Evolutionary conservation across 2,888 invertebrate genomes (phyloP).

Genomic region (Meganola albula): DNA sequence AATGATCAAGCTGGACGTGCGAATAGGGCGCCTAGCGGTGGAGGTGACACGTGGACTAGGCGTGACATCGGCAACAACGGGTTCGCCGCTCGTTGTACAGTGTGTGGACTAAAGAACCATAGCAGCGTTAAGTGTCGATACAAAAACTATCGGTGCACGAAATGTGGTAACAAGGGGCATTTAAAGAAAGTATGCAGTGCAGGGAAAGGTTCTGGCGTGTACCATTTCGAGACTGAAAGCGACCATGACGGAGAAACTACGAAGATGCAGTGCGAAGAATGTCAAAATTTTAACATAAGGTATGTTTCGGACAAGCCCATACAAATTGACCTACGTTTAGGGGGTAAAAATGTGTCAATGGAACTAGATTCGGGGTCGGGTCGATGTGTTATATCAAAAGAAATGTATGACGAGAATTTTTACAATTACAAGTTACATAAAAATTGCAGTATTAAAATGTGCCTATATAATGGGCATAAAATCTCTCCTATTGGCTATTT

Average conservation of each 20-base stretch:
- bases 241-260: neutral
- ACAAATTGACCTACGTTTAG: neutral
- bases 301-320: slow-evolving; percentile 9
- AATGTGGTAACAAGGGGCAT: slow-evolving; percentile 22
- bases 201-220: neutral
- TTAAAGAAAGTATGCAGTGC: neutral
- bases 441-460: slow-evolving; percentile 12
- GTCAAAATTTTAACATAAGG: slow-evolving; percentile 6
- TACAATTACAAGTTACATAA: neutral
- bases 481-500: neutral
- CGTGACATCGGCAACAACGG: neutral
- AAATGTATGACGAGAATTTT: neutral
- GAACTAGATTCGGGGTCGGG: neutral
- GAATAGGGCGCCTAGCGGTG: neutral
- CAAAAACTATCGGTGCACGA: slow-evolving; percentile 17
- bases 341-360: neutral
- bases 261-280: neutral
- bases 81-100: neutral
- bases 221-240: neutral
- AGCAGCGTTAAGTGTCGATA: slow-evolving; percentile 14
- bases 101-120: neutral
- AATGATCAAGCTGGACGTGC: neutral
- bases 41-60: no score
- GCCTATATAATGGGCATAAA: neutral
- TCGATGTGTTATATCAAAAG: neutral